Evolutionary conservation across 2,797 vertebrate genomes (phyloP).

Genomic region (Bovichtus diacanthus): DNA sequence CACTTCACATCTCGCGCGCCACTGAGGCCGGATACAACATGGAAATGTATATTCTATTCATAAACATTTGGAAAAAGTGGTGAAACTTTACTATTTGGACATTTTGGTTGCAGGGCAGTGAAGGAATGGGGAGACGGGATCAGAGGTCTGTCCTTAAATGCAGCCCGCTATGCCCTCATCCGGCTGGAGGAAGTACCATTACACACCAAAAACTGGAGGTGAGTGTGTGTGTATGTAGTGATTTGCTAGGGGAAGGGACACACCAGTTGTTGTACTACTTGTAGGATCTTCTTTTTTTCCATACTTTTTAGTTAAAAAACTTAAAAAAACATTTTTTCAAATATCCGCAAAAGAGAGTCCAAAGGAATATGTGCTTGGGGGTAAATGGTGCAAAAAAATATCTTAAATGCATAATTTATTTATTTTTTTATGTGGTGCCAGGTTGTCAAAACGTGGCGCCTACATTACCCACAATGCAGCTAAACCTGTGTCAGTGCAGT

Average conservation of each 20-base stretch:
- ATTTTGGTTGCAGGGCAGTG: slow-evolving; percentile 86
- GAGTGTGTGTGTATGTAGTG: slow-evolving; percentile 27
- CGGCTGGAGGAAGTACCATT: slow-evolving; percentile 90
- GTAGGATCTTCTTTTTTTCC: background rate
- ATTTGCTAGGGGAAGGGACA: accelerated
- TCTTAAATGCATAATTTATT: too few relatives aligned
- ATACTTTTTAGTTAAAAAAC: background rate
- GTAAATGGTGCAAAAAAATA: background rate
- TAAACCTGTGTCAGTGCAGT: background rate
- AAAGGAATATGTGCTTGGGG: background rate
- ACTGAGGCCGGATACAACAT: background rate
- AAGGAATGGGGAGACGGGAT: slow-evolving; percentile 98
- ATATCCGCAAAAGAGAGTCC: background rate
- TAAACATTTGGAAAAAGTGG: background rate
- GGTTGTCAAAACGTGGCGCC: background rate
- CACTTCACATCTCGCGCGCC: background rate
- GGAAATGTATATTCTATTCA: accelerated
- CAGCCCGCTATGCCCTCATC: slow-evolving; percentile 93
- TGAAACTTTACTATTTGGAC: background rate
- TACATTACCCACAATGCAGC: background rate
- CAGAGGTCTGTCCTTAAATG: slow-evolving; percentile 93
- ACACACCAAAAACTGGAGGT: slow-evolving; percentile 99
- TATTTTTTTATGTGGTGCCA: background rate
- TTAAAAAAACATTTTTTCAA: background rate
- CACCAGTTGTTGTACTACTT: background rate